Percentiles rank a stretch among this genome's conserved stretches.
These are phyloP conservation scores for Mastigias papua DNA, from an alignment of 30 jellyfish, hydroid and myxozoan genomes.

Conservation along the genomic window DNA sequence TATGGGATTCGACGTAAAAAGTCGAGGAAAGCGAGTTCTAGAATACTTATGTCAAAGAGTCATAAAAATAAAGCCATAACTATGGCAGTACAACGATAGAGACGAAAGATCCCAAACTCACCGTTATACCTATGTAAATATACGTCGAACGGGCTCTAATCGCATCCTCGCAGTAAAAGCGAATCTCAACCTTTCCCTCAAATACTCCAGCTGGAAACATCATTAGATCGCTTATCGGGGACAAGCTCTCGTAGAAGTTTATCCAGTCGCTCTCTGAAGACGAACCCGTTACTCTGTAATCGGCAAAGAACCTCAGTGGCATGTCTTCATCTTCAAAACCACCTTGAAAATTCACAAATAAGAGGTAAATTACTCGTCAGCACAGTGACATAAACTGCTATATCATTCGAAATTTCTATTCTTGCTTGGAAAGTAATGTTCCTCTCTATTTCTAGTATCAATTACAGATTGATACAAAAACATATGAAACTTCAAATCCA, in stretches of 20 bases:
- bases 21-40: too few relatives aligned
- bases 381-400: too few relatives aligned
- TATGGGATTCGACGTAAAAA: too few relatives aligned
- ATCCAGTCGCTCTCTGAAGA: conserved; percentile 30
- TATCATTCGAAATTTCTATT: too few relatives aligned
- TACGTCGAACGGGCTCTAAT: conserved; percentile 28
- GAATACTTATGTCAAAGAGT: too few relatives aligned
- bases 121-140: conserved; percentile 13
- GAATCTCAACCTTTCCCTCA: conserved; percentile 17
- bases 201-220: conserved; percentile 60
- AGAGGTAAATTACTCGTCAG: too few relatives aligned
- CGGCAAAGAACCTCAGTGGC: conserved; percentile 56
- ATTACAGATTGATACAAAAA: too few relatives aligned
- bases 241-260: conserved; percentile 39
- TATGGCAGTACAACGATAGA: not conserved
- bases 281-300: conserved; percentile 8
- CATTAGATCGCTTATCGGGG: conserved; percentile 4
- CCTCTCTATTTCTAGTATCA: too few relatives aligned
- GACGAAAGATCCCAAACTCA: conserved; percentile 2
- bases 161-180: conserved; percentile 46
- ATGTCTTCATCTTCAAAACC: conserved; percentile 60
- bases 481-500: too few relatives aligned
- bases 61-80: too few relatives aligned
- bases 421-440: too few relatives aligned
- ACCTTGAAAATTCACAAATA: too few relatives aligned